Percentiles rank a stretch among this genome's conserved stretches.
Evolutionary conservation across 2,797 vertebrate genomes (phyloP).

Genomic region (Setipinna tenuifilis): DNA sequence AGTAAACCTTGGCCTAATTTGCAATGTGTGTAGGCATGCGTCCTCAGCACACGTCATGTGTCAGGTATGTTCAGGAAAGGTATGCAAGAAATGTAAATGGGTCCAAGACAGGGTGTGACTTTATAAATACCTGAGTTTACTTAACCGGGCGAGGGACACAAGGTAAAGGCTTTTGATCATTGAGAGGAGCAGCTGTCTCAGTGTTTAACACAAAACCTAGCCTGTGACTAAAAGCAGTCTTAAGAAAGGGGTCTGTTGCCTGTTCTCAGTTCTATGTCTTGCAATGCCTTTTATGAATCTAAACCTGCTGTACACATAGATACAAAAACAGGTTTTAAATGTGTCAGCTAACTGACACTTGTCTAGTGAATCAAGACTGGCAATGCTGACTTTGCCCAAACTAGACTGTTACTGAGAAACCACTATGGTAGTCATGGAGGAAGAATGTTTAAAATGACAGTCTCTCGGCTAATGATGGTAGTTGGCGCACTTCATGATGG

Average conservation of each 20-base stretch:
- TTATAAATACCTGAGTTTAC: conserved; percentile 10
- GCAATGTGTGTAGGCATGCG: conserved; percentile 1
- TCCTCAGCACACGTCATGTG: neutral
- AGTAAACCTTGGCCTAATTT: neutral
- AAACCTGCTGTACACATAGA: no score
- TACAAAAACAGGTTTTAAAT: no score
- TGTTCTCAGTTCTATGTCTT: neutral
- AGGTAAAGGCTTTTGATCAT: conserved; percentile 1
- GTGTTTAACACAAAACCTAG: neutral
- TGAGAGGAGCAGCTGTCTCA: neutral
- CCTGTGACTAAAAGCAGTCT: neutral
- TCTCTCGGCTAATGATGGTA: neutral
- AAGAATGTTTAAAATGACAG: neutral
- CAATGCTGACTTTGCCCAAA: neutral
- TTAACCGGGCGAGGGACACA: neutral
- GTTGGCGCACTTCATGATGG: neutral
- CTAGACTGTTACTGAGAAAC: neutral
- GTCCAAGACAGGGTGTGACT: neutral
- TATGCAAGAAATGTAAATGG: neutral
- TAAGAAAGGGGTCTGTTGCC: neutral
- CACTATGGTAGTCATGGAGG: neutral
- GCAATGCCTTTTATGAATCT: no score
- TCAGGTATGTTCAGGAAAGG: neutral
- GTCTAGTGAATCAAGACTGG: neutral
- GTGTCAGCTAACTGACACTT: neutral